Base-by-base conservation (phyloP, 2,888 invertebrate genomes). In the Malachius bipustulatus region DNA sequence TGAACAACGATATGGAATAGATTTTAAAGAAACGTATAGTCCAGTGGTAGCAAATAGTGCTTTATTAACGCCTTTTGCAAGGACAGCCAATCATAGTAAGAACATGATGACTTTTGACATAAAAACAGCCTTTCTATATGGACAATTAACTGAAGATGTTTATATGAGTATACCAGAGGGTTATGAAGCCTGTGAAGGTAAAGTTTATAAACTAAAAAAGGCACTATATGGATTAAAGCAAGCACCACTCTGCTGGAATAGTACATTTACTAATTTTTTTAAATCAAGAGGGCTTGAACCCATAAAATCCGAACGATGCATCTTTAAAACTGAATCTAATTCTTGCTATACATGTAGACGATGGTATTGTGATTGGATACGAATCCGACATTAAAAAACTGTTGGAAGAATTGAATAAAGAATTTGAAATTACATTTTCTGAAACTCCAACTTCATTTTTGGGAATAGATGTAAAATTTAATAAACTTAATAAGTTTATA, bases 1-100 rank as follows among this genome's bases (percentile, higher is more conserved):
- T 33, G 33, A 45, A 36, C 40, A 46, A 34, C 32, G 35, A 24
- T 26, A 27, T 4, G 32, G 34, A 9, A 37, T 38, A 24, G 38
- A 41, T 15, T 44, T 14, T 12, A 30, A 37, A 26, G 35, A 39
- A 24, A 39, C 24, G n/a, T 41, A 26, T 15, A 38, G 41, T 30
- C 30, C 33, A n/a, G 37, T 37, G n/a, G 19, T 39, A 19, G 24
- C 26, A 10, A 29, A 16, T 2, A 41, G n/a, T n/a, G n/a, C n/a
- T n/a, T n/a, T n/a, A n/a, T n/a, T n/a, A n/a, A n/a, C n/a, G n/a
- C n/a, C n/a, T n/a, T n/a, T n/a, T n/a, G n/a, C n/a, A n/a, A n/a
- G n/a, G n/a, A n/a, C n/a, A n/a, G n/a, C n/a, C n/a, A n/a, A n/a
- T n/a, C n/a, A n/a, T n/a, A n/a, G n/a, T n/a, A n/a, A n/a, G n/a